Conservation (phyloP, 2,797 vertebrate species). For the Picus viridis region DNA sequence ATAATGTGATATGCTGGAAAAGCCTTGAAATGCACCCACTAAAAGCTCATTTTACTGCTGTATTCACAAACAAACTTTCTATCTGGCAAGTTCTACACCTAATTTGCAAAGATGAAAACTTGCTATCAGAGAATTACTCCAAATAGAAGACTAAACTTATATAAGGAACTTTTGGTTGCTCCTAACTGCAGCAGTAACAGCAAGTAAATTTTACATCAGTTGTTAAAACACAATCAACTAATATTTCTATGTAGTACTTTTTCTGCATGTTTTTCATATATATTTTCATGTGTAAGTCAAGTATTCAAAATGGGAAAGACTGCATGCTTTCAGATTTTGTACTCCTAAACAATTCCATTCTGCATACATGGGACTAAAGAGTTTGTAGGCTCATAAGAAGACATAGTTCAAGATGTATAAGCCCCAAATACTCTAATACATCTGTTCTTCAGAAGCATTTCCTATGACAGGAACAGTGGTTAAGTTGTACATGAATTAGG, state of each 20-base stretch:
- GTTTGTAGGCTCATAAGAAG: not conserved
- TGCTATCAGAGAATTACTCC: slow-evolving; percentile 41
- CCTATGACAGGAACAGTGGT: not conserved
- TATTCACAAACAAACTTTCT: slow-evolving; percentile 39
- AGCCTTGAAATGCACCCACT: slow-evolving; percentile 53
- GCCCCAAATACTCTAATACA: not conserved
- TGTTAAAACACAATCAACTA: not conserved
- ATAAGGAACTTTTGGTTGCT: not conserved
- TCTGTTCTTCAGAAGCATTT: not conserved
- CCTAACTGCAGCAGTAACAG: not conserved
- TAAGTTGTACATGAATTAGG: not conserved
- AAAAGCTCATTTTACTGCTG: slow-evolving; percentile 44
- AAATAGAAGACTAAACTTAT: slow-evolving; percentile 11
- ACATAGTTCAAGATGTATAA: not conserved
- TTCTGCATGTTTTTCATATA: not conserved
- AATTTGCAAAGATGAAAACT: slow-evolving; percentile 61
- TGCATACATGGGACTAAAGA: not conserved
- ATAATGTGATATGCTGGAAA: slow-evolving; percentile 52
- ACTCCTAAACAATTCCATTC: not conserved
- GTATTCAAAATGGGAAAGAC: not conserved
- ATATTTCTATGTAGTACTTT: not conserved
- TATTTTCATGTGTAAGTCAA: not conserved
- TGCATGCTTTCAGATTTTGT: not conserved
- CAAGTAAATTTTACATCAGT: not conserved
- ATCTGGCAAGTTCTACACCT: slow-evolving; percentile 23